Percentiles rank a stretch among this genome's conserved stretches.
These are phyloP conservation scores for Egretta garzetta DNA, from an alignment of 2,113 vertebrate species.

Conservation along the genomic window DNA sequence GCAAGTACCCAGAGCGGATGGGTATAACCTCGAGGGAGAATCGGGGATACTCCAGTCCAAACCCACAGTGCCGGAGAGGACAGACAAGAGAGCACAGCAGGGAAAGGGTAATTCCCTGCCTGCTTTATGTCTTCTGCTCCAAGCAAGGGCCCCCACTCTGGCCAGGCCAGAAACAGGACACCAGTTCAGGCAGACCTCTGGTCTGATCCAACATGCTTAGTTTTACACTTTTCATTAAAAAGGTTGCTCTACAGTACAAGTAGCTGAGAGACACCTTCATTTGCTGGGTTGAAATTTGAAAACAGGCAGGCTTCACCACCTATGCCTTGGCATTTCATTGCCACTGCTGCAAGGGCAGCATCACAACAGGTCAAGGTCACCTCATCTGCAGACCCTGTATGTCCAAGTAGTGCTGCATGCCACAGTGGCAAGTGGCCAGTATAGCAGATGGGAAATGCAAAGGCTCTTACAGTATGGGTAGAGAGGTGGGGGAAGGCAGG, in stretches of 20 bases:
- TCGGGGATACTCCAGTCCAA: neutral
- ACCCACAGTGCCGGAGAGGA: rapidly evolving
- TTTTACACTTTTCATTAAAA: neutral
- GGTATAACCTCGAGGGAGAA: neutral
- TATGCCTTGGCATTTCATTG: neutral
- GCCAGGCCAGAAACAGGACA: neutral
- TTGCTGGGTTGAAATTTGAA: neutral
- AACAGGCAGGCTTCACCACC: neutral
- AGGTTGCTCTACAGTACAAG: neutral
- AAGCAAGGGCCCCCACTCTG: neutral
- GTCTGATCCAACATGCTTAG: neutral
- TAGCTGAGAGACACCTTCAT: neutral
- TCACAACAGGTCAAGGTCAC: rapidly evolving
- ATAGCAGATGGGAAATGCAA: neutral
- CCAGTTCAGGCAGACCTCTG: neutral
- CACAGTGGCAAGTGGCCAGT: rapidly evolving
- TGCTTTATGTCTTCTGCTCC: neutral
- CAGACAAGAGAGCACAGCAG: neutral
- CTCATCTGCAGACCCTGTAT: neutral
- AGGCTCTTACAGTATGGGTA: neutral
- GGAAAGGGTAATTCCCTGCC: neutral
- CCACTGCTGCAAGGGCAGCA: neutral
- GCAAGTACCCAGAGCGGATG: neutral
- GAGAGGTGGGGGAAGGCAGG: neutral
- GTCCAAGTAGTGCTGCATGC: neutral